Evolutionary conservation across 2,113 vertebrate genomes (phyloP).

Genomic region (Macaca fascicularis): DNA sequence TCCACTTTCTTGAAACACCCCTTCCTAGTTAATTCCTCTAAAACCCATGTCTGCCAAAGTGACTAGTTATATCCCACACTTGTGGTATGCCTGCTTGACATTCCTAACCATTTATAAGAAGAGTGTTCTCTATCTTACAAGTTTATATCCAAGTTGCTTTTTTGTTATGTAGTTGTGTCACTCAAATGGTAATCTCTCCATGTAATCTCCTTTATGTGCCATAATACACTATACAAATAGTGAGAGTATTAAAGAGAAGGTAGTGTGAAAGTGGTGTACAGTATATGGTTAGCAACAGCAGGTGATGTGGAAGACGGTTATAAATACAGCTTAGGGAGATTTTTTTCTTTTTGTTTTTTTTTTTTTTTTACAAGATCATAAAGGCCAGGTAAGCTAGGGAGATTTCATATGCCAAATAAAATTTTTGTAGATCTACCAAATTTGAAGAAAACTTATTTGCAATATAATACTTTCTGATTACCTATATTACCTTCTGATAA

Average conservation of each 20-base stretch:
- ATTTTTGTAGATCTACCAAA: background rate
- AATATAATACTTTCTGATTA: background rate
- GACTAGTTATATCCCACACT: background rate
- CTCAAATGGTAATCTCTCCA: background rate
- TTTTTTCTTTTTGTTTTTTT: fast-evolving
- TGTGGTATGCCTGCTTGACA: background rate
- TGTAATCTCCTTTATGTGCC: background rate
- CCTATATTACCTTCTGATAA: background rate
- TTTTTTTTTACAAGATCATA: too few relatives aligned
- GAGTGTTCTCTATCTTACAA: background rate
- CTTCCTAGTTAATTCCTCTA: background rate
- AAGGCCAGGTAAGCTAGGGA: too few relatives aligned
- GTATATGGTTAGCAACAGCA: background rate
- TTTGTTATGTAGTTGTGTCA: background rate
- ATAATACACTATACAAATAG: background rate
- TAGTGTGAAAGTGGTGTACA: background rate
- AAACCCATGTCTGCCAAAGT: background rate
- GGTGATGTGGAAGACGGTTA: background rate
- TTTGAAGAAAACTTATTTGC: background rate
- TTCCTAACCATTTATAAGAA: background rate
- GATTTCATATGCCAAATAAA: background rate
- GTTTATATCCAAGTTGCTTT: background rate
- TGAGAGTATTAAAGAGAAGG: background rate
- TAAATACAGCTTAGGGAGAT: background rate
- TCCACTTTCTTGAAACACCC: background rate